Conservation (phyloP, 1,140 invertebrate species). For the Hypothenemus hampei region DNA sequence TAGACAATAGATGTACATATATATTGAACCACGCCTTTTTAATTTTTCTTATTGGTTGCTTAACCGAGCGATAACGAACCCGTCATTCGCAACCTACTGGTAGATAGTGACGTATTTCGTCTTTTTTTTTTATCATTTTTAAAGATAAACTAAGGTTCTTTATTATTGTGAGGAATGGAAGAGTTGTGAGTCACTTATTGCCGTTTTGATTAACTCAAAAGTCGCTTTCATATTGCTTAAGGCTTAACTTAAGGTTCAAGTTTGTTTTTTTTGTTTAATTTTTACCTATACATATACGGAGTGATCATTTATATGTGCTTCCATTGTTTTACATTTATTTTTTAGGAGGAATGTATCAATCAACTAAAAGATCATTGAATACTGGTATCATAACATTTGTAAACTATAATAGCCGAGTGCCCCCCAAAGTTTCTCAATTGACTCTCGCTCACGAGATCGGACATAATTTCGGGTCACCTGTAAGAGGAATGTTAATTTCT, state of each 20-base stretch:
- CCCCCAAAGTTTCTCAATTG: constrained; percentile 93
- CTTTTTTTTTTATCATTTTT: too few species aligned
- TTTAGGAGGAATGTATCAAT: constrained; percentile 75
- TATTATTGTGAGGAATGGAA: too few species aligned
- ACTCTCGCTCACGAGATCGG: constrained; percentile 99
- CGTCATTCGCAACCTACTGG: too few species aligned
- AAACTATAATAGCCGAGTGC: constrained; percentile 96
- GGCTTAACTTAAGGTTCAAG: background rate
- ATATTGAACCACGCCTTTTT: too few species aligned
- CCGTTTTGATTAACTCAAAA: too few species aligned
- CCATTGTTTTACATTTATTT: background rate
- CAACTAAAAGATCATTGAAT: constrained; percentile 90
- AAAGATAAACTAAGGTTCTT: too few species aligned
- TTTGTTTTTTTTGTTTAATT: background rate
- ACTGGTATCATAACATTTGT: constrained; percentile 99
- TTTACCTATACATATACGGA: background rate
- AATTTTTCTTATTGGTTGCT: background rate
- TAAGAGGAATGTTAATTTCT: constrained; percentile 49
- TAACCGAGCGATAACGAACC: too few species aligned
- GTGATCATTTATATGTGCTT: background rate
- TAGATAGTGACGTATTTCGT: too few species aligned
- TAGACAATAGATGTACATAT: too few species aligned
- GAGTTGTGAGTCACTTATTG: too few species aligned
- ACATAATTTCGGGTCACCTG: constrained; percentile 97
- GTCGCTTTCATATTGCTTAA: too few species aligned